phyloP scores from a whole-genome alignment of 2,797 vertebrate species.

The Setipinna tenuifilis region DNA sequence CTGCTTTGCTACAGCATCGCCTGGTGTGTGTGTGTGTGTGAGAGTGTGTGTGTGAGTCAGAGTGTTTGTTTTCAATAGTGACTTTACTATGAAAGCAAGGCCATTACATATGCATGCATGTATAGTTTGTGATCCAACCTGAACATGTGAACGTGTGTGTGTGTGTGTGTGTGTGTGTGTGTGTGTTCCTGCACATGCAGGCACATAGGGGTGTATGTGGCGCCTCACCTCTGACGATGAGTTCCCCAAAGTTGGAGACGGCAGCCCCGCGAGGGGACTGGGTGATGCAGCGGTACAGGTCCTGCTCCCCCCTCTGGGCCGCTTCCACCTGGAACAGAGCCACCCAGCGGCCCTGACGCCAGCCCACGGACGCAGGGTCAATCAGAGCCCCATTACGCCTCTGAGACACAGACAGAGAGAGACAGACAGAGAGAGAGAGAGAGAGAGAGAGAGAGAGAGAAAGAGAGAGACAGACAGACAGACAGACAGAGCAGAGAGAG shows the following conservation, averaged over 20 bases:
- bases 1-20: neutral
- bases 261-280: conserved; percentile 83
- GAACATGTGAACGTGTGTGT: neutral
- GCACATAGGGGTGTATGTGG: neutral
- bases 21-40: conserved; percentile 7
- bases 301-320: conserved; percentile 81
- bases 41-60: conserved; percentile 23
- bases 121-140: neutral
- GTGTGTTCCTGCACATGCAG: neutral
- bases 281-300: conserved; percentile 92
- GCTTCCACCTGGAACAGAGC: conserved; percentile 87
- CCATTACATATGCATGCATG: neutral
- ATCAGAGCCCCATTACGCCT: conserved; percentile 81
- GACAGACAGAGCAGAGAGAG: neutral
- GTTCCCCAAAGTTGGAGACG: conserved; percentile 94
- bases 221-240: conserved; percentile 89
- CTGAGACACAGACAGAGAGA: conserved; percentile 61
- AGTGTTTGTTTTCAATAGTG: neutral
- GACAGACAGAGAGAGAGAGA: neutral
- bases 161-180: neutral
- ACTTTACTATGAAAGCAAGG: neutral
- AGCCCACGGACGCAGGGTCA: conserved; percentile 73
- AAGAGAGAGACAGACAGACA: neutral
- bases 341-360: conserved; percentile 86
- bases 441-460: conserved; percentile 23